Evolutionary conservation across 2,888 invertebrate genomes (phyloP), one percentile per base, ranked within the genome.

Genomic region (Dendrolimus houi): DNA sequence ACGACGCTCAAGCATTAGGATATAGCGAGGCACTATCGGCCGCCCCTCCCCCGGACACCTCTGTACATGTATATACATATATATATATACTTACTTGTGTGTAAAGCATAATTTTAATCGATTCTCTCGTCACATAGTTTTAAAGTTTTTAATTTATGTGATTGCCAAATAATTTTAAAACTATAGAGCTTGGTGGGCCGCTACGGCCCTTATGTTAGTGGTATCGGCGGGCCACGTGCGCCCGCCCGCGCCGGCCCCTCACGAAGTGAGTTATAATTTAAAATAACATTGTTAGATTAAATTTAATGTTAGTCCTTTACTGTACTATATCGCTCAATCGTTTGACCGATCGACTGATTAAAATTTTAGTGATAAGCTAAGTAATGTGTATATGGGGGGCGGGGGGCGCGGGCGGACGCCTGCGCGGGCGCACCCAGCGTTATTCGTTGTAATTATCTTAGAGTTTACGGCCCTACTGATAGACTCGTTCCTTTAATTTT

Each of bases 321-420:
- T 89, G 87, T 88, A 88, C 85, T 88, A 87, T 87, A 90, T 90
- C 89, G 89, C 88, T 90, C 89, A 89, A 89, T 87, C 86, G 82
- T 85, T 89, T 89, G 90, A 89, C 86, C 90, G 90, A 90, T 90
- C 88, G 90, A 90, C 90, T 90, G 90, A 90, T 88, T 89, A 90
- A 89, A 90, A 90, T 88, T 89, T 88, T 90, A 89, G 88, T 89
- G 86, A 72, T 89, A 89, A 89, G 90, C 89, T 89, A 90, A 89
- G 88, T 87, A 83, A 86, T 82, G 76, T 82, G 76, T 81, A 75
- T 72, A 72, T 75, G 68, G 65, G 63, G 60, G 55, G 14, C 70
- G 71, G 74, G 64, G 70, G 70, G 68, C 63, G 67, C 63, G 64
- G 57, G 58, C 61, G 68, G 56, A 66, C 63, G 66, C 66, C 63